Evolutionary conservation across 1,140 invertebrate genomes (phyloP), one percentile per base, ranked within the genome.

Genomic region (Uloborus diversus): DNA sequence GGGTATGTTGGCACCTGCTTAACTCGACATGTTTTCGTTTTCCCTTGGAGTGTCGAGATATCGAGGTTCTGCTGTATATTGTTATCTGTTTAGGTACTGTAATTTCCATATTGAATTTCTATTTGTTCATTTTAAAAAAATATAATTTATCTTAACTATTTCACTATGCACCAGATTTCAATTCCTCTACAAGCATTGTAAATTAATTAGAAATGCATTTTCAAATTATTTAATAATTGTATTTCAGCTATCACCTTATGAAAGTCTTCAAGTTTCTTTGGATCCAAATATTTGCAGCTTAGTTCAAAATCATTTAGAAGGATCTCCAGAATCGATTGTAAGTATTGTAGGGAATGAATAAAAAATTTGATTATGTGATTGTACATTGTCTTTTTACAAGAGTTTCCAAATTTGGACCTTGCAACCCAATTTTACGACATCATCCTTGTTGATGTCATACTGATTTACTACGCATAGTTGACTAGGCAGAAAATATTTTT

Each of bases 211-310:
- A n/a, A n/a, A 7, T 56, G 20, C 13, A 61, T 23, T 28, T 61
- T 30, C 20, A 20, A 1, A 14, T 53, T 32, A 61, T 61, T 27
- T 23, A n/a, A n/a, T n/a, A n/a, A n/a, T n/a, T n/a, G n/a, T n/a
- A n/a, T n/a, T n/a, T n/a, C n/a, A n/a, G n/a, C 28, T 28, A 11
- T 27, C 9, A 28, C 57, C 56, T 20, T 76, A 42, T 65, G 71
- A 76, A 53, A 37, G 28, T 23, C 13, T 76, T 20, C 71, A 76
- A 76, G 71, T 76, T 25, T 76, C 71, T 20, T 33, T 76, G 13
- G 71, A 76, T 51, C 71, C 71, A 0, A 65, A 76, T 30, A 61
- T 76, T 5, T 76, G 71, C 28, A 59, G 25, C 27, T 53, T 76
- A 27, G 71, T 76, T 49, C 71, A 76, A 33, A 25, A 49, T 27